Evolutionary conservation across 2,797 vertebrate genomes (phyloP).

Genomic region (Chrosomus eos): DNA sequence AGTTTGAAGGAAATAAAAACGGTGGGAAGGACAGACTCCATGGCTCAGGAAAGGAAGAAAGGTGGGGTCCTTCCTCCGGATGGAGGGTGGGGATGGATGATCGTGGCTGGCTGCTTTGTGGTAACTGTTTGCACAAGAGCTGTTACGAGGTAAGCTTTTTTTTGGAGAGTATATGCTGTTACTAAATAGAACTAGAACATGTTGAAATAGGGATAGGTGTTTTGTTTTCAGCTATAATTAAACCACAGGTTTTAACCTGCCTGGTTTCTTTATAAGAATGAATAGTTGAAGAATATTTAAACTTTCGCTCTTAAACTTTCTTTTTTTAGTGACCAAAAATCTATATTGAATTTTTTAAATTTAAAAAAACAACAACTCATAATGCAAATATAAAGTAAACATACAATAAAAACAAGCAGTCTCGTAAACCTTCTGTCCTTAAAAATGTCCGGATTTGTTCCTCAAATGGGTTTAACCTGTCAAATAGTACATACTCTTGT

Average conservation of each 20-base stretch:
- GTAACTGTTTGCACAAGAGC: conserved; percentile 94
- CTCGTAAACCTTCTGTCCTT: neutral
- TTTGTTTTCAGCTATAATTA: neutral
- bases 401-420: neutral
- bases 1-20: conserved; percentile 24
- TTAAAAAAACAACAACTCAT: neutral
- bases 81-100: conserved; percentile 94
- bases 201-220: neutral
- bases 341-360: no score
- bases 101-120: conserved; percentile 90
- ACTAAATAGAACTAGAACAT: neutral
- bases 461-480: conserved; percentile 1
- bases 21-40: conserved; percentile 59
- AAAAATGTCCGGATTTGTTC: neutral
- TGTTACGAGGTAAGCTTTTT: conserved; percentile 84
- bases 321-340: neutral
- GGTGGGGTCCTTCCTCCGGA: conserved; percentile 74
- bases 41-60: conserved; percentile 71
- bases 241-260: neutral
- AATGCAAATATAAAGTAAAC: neutral
- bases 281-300: neutral
- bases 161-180: neutral
- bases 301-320: neutral
- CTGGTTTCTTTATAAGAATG: neutral
- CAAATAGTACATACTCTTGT: neutral